phyloP scores from a whole-genome alignment of 2,797 vertebrate species.

The Tinamus major region DNA sequence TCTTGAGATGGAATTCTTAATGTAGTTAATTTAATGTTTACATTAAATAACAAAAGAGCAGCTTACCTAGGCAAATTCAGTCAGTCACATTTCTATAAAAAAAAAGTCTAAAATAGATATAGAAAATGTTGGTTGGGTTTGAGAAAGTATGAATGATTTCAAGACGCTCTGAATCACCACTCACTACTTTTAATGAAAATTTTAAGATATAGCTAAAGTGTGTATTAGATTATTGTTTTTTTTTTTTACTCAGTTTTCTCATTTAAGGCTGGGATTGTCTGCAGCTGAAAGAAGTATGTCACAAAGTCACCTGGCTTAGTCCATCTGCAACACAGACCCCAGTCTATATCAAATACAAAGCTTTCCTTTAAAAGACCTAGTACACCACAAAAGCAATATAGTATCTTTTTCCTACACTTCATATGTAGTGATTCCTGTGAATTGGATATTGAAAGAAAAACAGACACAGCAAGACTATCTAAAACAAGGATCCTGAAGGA shows the following conservation, averaged over 20 bases:
- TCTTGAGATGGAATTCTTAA: not conserved
- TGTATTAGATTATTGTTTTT: not conserved
- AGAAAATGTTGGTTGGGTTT: not conserved
- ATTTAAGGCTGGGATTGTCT: not conserved
- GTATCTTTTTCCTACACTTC: not conserved
- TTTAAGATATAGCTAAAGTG: not conserved
- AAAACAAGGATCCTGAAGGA: not conserved
- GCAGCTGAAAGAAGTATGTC: not conserved
- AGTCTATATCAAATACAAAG: not conserved
- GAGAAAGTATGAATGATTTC: not conserved
- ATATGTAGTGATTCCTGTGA: not conserved
- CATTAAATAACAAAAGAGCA: not conserved
- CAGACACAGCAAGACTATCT: not conserved
- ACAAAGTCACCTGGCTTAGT: not conserved
- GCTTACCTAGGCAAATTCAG: not conserved
- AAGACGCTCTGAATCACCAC: not conserved
- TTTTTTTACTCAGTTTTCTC: not conserved
- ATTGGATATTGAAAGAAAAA: not conserved
- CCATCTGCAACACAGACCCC: not conserved
- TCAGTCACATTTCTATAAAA: not conserved
- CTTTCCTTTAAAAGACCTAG: not conserved
- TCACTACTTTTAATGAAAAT: not conserved
- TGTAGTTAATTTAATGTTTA: not conserved
- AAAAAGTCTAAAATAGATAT: not conserved
- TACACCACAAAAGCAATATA: not conserved